Evolutionary conservation across 2,113 vertebrate genomes (phyloP), one percentile per base, ranked within the genome.

Genomic region (Erythrolamprus reginae): DNA sequence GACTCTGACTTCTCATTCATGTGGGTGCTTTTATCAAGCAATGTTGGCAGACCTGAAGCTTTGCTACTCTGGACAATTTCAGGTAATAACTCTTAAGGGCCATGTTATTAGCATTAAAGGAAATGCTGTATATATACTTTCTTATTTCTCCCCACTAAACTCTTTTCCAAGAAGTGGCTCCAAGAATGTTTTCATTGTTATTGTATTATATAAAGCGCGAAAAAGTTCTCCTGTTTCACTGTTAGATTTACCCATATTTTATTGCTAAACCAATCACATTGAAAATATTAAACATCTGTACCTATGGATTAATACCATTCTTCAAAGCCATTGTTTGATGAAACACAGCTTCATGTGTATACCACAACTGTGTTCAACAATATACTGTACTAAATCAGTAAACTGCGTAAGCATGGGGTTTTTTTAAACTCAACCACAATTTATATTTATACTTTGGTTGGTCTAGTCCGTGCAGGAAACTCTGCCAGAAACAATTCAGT

Each of bases 101-200:
- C 88, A 61, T 65, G 28, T 33, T 65, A 33, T 15, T 33, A 65
- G 61, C 13, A 65, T 58, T 90, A 53, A 91, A 89, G 0, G 3
- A 85, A 89, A 85, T 19, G 53, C 70, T 50, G 12, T 42, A 42
- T 77, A 42, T 77, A 4, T 77, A 21, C 6, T 77, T 84, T 50
- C 26, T 51, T 51, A 2, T 82, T 90, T 42, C 19, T 84, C 65
- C 52, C 52, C 84, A 61, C 4, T 47, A 52, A 55, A 92, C 91
- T 90, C 89, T 88, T 61, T 91, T 82, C 85, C 28, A 90, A 88
- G 53, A 51, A 93, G 90, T 45, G 90, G 82, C 89, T 87, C 42
- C 51, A 90, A 58, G 24, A 89, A 61, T 47, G 52, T 33, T 61
- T 94, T 88, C 55, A 24, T 90, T 89, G 17, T 28, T 33, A 9